Conservation (phyloP, 2,888 invertebrate genomes). For the Cheilosia pagana region DNA sequence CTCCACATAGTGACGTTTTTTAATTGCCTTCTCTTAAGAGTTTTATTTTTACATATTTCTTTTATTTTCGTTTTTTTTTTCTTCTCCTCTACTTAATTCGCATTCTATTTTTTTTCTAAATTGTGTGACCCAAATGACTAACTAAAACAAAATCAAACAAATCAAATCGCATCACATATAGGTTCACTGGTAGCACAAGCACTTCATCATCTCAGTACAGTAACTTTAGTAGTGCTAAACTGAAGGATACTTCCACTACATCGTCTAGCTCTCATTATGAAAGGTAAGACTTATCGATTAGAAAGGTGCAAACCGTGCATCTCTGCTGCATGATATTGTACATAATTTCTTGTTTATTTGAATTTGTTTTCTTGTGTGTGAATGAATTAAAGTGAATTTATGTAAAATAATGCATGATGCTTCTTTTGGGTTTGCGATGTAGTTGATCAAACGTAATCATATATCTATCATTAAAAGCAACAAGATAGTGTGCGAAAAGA, state of each 20-base stretch:
- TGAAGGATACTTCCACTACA: conserved; percentile 82
- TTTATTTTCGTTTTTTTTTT: conserved; percentile 9
- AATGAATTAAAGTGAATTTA: too few species aligned
- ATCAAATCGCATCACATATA: conserved; percentile 77
- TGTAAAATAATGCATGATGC: background rate
- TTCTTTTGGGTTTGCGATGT: conserved; percentile 15
- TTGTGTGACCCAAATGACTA: conserved; percentile 70
- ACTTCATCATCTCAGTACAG: conserved; percentile 83
- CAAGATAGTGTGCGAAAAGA: too few species aligned
- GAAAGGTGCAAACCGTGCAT: conserved; percentile 14
- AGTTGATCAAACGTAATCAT: background rate
- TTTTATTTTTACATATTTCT: conserved; percentile 4
- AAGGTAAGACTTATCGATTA: conserved; percentile 80
- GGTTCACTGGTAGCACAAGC: conserved; percentile 83
- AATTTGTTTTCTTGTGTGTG: background rate
- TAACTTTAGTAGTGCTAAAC: conserved; percentile 83
- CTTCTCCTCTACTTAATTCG: conserved; percentile 21
- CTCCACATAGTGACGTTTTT: conserved; percentile 5
- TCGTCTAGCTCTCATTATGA: conserved; percentile 82
- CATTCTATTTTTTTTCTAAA: conserved; percentile 52
- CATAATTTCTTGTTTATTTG: background rate
- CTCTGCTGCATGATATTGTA: conserved; percentile 37
- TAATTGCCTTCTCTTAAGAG: conserved; percentile 12
- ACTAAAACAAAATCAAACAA: conserved; percentile 63
- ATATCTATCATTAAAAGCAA: background rate